Percentiles rank a stretch among this genome's conserved stretches.
Evolutionary conservation across 2,797 vertebrate genomes (phyloP).

Genomic region (Phataginus tetradactyla): DNA sequence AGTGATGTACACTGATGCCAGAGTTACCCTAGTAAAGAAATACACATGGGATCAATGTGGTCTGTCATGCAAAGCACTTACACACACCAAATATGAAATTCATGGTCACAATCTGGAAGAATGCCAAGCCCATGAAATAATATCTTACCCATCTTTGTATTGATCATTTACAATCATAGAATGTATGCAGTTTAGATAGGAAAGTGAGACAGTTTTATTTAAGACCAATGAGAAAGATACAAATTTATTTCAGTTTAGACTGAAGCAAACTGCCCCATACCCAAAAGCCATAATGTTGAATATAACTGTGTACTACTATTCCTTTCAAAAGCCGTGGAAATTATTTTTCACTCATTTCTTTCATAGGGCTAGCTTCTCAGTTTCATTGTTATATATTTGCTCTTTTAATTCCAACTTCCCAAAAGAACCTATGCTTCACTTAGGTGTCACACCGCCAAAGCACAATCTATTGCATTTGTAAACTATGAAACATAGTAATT

Average conservation of each 20-base stretch:
- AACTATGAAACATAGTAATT: conserved; percentile 30
- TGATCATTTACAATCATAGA: conserved; percentile 5
- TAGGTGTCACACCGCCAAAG: conserved; percentile 42
- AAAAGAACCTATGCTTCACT: conserved; percentile 34
- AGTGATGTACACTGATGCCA: neutral
- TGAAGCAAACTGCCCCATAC: neutral
- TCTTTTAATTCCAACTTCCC: conserved; percentile 39
- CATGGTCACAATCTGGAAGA: conserved; percentile 5
- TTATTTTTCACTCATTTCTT: neutral
- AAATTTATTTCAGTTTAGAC: neutral
- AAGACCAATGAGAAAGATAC: conserved; percentile 1
- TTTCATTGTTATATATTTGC: neutral
- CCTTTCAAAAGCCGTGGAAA: neutral
- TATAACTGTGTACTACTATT: neutral
- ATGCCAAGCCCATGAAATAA: conserved; percentile 26
- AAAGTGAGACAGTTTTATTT: conserved; percentile 3
- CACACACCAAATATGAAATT: conserved; percentile 18
- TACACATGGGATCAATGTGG: conserved; percentile 44
- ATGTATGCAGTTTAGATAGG: neutral
- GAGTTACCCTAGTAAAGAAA: neutral
- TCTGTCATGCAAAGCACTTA: conserved; percentile 5
- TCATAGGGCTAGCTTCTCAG: neutral
- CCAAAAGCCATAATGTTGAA: neutral
- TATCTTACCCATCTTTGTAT: neutral
- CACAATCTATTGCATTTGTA: conserved; percentile 36